Conservation (phyloP, 2,888 invertebrate species). For the Drosophila peninsularis region DNA sequence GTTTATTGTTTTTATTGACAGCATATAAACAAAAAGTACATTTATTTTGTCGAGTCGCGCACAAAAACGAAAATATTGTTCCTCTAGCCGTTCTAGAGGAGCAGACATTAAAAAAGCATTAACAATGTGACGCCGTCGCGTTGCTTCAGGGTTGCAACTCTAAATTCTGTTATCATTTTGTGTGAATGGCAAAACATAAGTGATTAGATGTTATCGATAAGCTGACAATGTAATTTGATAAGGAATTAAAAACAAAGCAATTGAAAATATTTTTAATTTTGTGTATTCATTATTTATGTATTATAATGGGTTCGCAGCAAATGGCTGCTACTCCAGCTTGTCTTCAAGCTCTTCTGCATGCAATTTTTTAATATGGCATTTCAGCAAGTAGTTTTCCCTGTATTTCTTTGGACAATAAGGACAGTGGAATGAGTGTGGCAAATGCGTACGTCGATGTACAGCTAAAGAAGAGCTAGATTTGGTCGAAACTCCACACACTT, state of each 20-base stretch:
- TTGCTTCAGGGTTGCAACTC: conserved; percentile 25
- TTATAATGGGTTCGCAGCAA: background rate
- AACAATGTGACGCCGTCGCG: conserved; percentile 45
- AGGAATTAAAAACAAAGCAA: background rate
- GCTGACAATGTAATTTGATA: background rate
- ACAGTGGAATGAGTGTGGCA: conserved; percentile 21
- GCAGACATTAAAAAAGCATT: conserved; percentile 46
- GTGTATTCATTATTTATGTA: background rate
- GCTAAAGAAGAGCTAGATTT: conserved; percentile 49
- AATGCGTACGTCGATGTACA: conserved; percentile 53
- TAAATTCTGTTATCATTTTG: background rate
- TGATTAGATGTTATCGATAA: conserved; percentile 13
- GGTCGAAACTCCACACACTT: conserved; percentile 44
- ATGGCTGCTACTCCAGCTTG: background rate
- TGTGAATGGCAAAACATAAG: conserved; percentile 31
- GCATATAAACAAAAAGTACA: conserved; percentile 22
- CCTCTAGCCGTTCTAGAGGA: conserved; percentile 28
- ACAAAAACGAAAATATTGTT: conserved; percentile 35
- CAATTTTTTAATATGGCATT: conserved; percentile 40
- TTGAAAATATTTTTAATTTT: background rate
- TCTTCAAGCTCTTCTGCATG: conserved; percentile 12
- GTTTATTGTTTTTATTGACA: conserved; percentile 6
- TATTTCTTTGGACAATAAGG: conserved; percentile 38
- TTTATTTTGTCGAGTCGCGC: conserved; percentile 17
- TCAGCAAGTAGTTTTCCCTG: conserved; percentile 46